These are phyloP conservation scores for Fukomys damarensis DNA, from an alignment of 2,113 vertebrate genomes.

Conservation along the genomic window DNA sequence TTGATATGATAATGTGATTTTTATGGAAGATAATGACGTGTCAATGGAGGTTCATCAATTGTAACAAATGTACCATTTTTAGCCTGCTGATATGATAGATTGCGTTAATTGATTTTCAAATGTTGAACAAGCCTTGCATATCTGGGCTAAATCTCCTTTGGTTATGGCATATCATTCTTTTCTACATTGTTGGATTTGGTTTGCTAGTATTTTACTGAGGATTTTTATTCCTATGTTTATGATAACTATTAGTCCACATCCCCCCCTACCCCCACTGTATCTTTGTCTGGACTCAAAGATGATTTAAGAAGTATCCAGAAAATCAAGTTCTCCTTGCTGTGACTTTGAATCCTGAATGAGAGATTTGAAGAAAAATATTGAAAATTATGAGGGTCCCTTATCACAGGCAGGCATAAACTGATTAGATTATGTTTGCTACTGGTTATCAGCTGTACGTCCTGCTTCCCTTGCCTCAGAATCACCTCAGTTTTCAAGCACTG, in stretches of 20 bases:
- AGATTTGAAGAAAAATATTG: background rate
- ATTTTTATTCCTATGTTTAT: background rate
- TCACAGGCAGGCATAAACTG: background rate
- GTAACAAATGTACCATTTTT: background rate
- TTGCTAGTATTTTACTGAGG: background rate
- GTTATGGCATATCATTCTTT: background rate
- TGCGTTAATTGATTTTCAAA: background rate
- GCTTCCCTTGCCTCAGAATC: background rate
- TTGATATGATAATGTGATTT: constrained; percentile 22
- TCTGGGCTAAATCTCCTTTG: background rate
- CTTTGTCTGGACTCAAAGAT: background rate
- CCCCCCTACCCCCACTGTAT: background rate
- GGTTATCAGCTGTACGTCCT: background rate
- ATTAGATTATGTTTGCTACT: background rate
- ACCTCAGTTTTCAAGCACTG: background rate
- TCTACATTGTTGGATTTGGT: background rate
- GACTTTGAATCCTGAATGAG: background rate
- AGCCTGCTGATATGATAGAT: background rate
- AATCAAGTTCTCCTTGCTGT: background rate
- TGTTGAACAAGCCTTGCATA: background rate
- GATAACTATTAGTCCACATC: background rate
- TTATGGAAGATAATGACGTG: background rate
- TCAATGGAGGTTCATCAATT: background rate
- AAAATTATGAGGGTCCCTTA: background rate
- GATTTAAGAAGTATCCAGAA: background rate